Conservation (phyloP, 2,797 vertebrate species). For the Intellagama lesueurii region DNA sequence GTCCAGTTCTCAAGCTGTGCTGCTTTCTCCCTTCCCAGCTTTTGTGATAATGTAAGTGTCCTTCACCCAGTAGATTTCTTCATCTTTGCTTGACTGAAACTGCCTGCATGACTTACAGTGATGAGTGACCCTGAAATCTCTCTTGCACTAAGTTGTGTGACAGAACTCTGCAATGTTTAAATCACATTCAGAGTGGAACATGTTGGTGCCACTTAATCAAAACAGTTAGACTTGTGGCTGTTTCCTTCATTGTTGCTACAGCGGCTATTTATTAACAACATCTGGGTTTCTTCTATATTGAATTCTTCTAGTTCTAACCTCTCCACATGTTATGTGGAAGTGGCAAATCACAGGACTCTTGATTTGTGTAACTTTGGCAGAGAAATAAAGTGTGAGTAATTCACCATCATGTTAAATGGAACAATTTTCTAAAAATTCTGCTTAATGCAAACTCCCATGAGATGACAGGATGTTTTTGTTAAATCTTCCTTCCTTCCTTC, state of each 20-base stretch:
- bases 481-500: too few relatives aligned
- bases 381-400: too few relatives aligned
- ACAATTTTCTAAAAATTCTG: too few relatives aligned
- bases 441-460: too few relatives aligned
- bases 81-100: constrained; percentile 45
- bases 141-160: constrained; percentile 21
- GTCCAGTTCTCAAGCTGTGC: constrained; percentile 21
- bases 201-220: fast-evolving
- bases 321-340: too few relatives aligned
- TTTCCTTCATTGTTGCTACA: too few relatives aligned
- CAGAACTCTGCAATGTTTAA: background rate
- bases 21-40: constrained; percentile 13
- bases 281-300: background rate
- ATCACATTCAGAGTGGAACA: background rate
- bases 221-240: background rate
- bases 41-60: constrained; percentile 40
- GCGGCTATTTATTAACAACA: too few relatives aligned
- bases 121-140: constrained; percentile 55
- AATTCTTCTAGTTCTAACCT: background rate
- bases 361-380: too few relatives aligned
- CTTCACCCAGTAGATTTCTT: constrained; percentile 30
- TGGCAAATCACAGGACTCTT: too few relatives aligned
- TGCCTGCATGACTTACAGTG: background rate
- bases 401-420: too few relatives aligned
- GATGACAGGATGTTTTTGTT: too few relatives aligned